A percentile compares a stretch with the other conserved stretches of the same genome.
Evolutionary conservation across 2,113 vertebrate species (phyloP).

Genomic region (Grantiella picta): DNA sequence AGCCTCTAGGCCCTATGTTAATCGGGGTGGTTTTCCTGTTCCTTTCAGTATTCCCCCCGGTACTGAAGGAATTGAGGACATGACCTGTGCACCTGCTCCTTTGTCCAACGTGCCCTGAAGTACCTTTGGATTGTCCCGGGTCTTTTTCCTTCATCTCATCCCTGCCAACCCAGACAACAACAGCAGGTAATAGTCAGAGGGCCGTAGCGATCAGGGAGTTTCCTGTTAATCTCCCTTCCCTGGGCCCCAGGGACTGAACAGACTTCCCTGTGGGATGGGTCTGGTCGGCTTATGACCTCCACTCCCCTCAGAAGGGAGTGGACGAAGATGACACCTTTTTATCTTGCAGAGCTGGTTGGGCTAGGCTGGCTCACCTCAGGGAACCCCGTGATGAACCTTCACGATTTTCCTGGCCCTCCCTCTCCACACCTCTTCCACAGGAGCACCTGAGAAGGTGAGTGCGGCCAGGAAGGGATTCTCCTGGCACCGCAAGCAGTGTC

Average conservation of each 20-base stretch:
- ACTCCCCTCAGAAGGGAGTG: neutral
- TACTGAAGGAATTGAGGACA: neutral
- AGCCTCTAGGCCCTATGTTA: neutral
- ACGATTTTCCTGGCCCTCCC: neutral
- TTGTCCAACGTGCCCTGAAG: neutral
- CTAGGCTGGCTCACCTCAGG: neutral
- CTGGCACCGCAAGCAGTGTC: neutral
- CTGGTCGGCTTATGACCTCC: neutral
- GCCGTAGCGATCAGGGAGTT: neutral
- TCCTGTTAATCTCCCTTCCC: neutral
- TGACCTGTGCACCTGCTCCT: neutral
- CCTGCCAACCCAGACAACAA: neutral
- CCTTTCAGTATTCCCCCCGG: neutral
- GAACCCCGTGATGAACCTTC: no score
- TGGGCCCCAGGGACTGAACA: neutral
- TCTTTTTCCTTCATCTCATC: neutral
- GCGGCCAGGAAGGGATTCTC: neutral
- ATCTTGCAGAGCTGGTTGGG: neutral
- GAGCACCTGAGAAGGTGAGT: neutral
- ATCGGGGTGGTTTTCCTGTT: neutral
- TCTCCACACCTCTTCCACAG: neutral
- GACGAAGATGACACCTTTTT: neutral
- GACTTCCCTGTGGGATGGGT: neutral
- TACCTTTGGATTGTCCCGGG: neutral
- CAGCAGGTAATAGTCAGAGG: neutral